Evolutionary conservation across 2,113 vertebrate genomes (phyloP).

Genomic region (Callochromis pleurospilus): DNA sequence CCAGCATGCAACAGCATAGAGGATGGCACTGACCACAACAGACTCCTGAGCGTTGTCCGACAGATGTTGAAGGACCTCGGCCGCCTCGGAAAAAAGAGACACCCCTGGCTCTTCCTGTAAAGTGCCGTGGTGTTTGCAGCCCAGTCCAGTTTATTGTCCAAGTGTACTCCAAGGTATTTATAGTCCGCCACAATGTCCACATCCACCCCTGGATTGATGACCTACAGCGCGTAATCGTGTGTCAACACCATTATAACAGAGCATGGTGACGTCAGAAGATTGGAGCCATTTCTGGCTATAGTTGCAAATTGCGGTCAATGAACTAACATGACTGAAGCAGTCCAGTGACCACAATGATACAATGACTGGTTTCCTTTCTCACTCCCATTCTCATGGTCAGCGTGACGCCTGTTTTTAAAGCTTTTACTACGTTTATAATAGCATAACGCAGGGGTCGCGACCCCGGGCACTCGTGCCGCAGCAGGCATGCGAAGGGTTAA

Average conservation of each 20-base stretch:
- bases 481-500: too few relatives aligned
- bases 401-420: accelerated
- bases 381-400: background rate
- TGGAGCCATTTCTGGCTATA: accelerated
- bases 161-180: accelerated
- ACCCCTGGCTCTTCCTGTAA: background rate
- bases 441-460: accelerated
- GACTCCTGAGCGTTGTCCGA: background rate
- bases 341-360: background rate
- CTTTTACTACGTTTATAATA: background rate
- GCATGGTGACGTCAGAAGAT: background rate
- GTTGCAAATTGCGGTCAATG: accelerated
- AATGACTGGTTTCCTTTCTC: background rate
- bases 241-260: too few relatives aligned
- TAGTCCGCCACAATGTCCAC: accelerated
- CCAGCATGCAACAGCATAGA: background rate
- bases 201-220: background rate
- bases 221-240: accelerated
- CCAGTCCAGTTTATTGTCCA: accelerated
- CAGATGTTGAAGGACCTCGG: background rate
- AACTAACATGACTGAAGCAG: background rate
- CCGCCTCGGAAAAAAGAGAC: background rate
- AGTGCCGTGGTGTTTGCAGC: accelerated
- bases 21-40: background rate
- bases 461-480: too few relatives aligned